Evolutionary conservation across 64 coral and sea anemone species (phyloP).

Genomic region (Pachyseris speciosa): DNA sequence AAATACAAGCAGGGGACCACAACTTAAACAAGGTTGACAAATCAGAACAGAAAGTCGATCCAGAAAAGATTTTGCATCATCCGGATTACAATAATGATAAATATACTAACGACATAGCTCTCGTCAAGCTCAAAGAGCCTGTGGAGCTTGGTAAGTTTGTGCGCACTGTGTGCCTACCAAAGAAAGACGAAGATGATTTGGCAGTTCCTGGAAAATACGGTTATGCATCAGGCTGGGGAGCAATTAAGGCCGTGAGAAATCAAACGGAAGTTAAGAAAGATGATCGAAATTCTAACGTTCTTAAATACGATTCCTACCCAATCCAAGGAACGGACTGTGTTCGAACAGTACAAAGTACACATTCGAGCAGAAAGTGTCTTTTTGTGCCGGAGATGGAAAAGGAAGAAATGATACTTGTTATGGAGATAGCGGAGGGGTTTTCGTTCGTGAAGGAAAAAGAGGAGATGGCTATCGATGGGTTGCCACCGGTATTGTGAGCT

Average conservation of each 20-base stretch:
- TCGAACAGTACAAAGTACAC: background rate
- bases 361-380: background rate
- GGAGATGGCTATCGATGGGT: constrained; percentile 9
- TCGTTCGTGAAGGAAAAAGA: constrained; percentile 21
- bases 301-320: background rate
- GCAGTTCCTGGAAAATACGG: constrained; percentile 41
- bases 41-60: constrained; percentile 13
- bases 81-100: background rate
- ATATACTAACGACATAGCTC: constrained; percentile 54
- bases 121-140: constrained; percentile 45
- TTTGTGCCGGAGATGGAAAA: constrained; percentile 68
- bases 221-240: constrained; percentile 66
- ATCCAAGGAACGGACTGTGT: constrained; percentile 23
- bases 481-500: constrained; percentile 38
- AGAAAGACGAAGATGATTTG: constrained; percentile 37
- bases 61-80: constrained; percentile 26
- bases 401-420: constrained; percentile 49
- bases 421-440: constrained; percentile 66
- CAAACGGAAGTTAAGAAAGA: too few species aligned
- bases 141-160: constrained; percentile 58
- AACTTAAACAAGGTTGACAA: constrained; percentile 4
- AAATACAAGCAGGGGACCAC: constrained; percentile 56
- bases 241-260: background rate
- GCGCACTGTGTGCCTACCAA: constrained; percentile 73
- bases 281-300: background rate